These are phyloP conservation scores for Balaenoptera acutorostrata DNA, from an alignment of 2,113 vertebrate species.

Conservation along the genomic window DNA sequence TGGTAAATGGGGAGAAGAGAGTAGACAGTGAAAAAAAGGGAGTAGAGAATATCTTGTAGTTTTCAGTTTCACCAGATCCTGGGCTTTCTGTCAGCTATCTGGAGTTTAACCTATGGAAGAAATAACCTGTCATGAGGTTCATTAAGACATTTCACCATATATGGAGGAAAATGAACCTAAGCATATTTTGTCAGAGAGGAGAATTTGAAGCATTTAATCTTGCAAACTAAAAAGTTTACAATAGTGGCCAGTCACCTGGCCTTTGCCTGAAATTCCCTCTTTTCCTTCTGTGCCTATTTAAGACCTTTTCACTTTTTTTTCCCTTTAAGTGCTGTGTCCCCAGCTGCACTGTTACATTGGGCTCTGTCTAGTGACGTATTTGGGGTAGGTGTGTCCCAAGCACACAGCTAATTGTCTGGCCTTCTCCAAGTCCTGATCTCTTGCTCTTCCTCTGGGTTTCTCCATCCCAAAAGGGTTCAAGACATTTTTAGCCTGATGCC, in stretches of 20 bases:
- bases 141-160: not conserved
- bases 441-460: not conserved
- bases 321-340: not conserved
- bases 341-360: not conserved
- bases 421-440: not conserved
- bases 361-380: not conserved
- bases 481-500: not conserved
- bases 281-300: not conserved
- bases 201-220: not conserved
- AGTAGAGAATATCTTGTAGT: not conserved
- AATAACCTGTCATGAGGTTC: not conserved
- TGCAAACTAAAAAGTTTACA: not conserved
- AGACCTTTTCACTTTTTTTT: not conserved
- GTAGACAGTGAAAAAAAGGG: not conserved
- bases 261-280: not conserved
- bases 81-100: not conserved
- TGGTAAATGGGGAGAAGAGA: not conserved
- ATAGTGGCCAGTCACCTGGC: not conserved
- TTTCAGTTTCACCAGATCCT: not conserved
- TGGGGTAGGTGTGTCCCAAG: not conserved
- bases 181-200: not conserved
- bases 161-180: not conserved
- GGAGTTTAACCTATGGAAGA: not conserved
- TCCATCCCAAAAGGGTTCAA: not conserved
- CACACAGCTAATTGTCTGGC: not conserved